phyloP scores from a whole-genome alignment of 2,113 vertebrate genomes.

The Istiophorus platypterus region DNA sequence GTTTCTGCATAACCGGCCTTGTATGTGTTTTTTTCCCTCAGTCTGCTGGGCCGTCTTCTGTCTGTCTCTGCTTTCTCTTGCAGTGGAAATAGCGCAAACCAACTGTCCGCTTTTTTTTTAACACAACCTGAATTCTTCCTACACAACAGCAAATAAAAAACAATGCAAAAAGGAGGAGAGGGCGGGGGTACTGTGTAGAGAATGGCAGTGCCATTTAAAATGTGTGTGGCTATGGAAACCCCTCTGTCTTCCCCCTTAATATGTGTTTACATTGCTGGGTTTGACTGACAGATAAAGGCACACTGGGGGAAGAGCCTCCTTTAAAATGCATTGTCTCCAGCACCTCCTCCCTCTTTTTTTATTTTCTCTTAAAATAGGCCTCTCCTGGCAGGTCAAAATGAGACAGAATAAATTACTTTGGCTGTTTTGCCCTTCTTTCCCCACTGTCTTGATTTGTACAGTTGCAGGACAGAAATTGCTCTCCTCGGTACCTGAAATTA shows the following conservation, averaged over 20 bases:
- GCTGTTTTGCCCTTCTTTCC: conserved; percentile 56
- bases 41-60: conserved; percentile 73
- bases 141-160: conserved; percentile 68
- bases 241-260: conserved; percentile 63
- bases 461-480: conserved; percentile 55
- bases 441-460: conserved; percentile 53
- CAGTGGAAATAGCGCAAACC: conserved; percentile 67
- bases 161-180: conserved; percentile 16
- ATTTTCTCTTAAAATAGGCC: conserved; percentile 74
- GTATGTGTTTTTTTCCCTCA: conserved; percentile 65
- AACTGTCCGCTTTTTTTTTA: conserved; percentile 62
- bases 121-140: conserved; percentile 59
- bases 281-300: conserved; percentile 78
- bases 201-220: conserved; percentile 64
- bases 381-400: conserved; percentile 62
- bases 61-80: conserved; percentile 65
- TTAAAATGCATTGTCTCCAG: conserved; percentile 76
- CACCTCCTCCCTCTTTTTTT: conserved; percentile 62
- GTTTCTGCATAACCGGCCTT: conserved; percentile 85
- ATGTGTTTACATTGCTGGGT: conserved; percentile 72
- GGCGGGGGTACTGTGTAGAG: conserved; percentile 34
- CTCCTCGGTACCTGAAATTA: conserved; percentile 64
- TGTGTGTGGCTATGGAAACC: conserved; percentile 78
- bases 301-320: conserved; percentile 70
- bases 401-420: conserved; percentile 69